Evolutionary conservation across 2,113 vertebrate species (phyloP), one percentile per base, ranked within the genome.

Genomic region (Nibea albiflora): DNA sequence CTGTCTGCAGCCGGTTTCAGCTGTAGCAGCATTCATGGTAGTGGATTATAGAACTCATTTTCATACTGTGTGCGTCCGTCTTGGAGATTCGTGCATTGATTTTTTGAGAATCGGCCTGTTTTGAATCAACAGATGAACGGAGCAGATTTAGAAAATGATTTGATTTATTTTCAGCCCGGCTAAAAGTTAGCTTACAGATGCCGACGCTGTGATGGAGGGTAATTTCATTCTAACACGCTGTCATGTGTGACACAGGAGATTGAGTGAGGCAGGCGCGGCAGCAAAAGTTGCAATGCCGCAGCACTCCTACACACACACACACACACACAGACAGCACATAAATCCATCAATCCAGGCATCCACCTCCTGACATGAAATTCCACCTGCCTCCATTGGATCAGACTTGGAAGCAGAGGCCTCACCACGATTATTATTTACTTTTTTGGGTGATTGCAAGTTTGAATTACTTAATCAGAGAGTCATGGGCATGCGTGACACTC

Each of bases 111-210:
- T 15, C 9, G 20, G 68, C 62, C 80, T 70, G 57, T 62, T 60
- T 65, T 52, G 28, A 2, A 9, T 44, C 49, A 49, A 22, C 42
- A 22, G 20, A 66, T 60, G 17, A 16, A 6, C n/a, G 35, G 22
- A 46, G 42, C 35, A 57, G 14, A 53, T 62, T 62, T n/a, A 5
- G 5, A 28, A 28, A 56, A 26, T 31, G 28, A 60, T 74, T 66
- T 58, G 20, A 82, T 67, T 71, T 8, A 60, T n/a, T 58, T 16
- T 16, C 26, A 20, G 26, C 50, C 0, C 28, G 12, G 57, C 47
- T 31, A 22, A 87, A 83, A 35, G 64, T 78, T 39, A 57, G 58
- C 42, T 15, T 61, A 63, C 22, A 47, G 53, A 4, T 53, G 53
- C n/a, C 46, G 50, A 15, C 31, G 2, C 35, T n/a, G 50, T 65